These are phyloP conservation scores for Beroe forskalii DNA, from an alignment of 37 sponge, comb jelly and placozoan genomes.

Conservation along the genomic window DNA sequence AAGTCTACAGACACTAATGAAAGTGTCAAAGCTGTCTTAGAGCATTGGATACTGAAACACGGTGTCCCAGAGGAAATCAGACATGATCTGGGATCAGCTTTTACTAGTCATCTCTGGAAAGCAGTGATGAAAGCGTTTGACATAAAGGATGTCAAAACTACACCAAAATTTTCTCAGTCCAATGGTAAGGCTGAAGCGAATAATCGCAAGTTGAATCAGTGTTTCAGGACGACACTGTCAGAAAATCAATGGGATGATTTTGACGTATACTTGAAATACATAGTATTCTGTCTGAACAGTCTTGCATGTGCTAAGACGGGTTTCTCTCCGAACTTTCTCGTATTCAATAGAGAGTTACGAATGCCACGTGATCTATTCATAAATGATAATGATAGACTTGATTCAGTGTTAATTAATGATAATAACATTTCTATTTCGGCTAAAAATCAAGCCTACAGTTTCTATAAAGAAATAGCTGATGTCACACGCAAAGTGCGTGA, in stretches of 20 bases:
- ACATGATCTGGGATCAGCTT: constrained; percentile 27
- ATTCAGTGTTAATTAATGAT: not conserved
- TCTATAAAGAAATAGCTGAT: not conserved
- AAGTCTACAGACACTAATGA: not conserved
- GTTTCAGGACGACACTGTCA: not conserved
- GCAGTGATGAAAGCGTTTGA: constrained; percentile 10
- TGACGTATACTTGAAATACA: not conserved
- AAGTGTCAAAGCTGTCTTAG: not conserved
- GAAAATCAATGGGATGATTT: not conserved
- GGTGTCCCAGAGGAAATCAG: not conserved
- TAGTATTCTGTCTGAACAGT: constrained; percentile 21
- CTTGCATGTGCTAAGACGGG: not conserved
- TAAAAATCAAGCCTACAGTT: not conserved
- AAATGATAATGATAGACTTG: not conserved
- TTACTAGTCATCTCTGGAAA: not conserved
- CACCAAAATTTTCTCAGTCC: not conserved
- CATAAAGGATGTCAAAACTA: not conserved
- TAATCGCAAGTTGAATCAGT: not conserved
- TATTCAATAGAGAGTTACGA: not conserved
- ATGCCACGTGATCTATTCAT: constrained; percentile 13
- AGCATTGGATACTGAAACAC: not conserved
- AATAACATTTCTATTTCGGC: no score
- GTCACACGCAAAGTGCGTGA: not conserved
- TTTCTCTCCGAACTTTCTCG: not conserved
- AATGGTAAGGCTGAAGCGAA: constrained; percentile 17